A percentile compares a stretch with the other conserved stretches of the same genome.
Evolutionary conservation across 2,888 invertebrate species (phyloP).

Genomic region (Phanerotoma sp.): DNA sequence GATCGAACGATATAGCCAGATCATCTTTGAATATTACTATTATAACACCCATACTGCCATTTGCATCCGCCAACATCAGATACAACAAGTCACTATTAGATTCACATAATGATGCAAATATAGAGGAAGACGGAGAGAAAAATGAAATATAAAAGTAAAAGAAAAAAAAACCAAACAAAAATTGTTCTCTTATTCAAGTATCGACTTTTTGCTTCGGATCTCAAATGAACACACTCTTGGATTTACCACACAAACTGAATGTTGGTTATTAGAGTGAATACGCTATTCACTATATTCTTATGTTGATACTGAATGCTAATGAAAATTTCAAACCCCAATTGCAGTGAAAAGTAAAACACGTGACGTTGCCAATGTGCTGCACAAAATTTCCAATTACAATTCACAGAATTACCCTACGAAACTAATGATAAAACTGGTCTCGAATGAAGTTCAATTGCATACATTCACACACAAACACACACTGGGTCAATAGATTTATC

Average conservation of each 20-base stretch:
- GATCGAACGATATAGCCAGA: conserved; percentile 7
- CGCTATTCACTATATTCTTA: neutral
- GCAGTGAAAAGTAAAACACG: neutral
- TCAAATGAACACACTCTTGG: too few relatives aligned
- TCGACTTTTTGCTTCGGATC: too few relatives aligned
- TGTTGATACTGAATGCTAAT: conserved; percentile 1
- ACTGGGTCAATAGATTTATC: conserved; percentile 32
- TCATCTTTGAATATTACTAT: neutral
- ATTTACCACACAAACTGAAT: too few relatives aligned
- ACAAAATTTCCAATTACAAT: neutral
- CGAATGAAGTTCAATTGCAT: neutral
- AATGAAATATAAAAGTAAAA: too few relatives aligned
- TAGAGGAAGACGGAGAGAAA: too few relatives aligned
- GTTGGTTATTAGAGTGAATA: too few relatives aligned
- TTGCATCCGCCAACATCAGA: too few relatives aligned
- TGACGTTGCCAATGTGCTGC: neutral
- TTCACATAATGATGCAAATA: too few relatives aligned
- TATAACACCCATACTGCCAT: neutral
- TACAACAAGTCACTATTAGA: too few relatives aligned
- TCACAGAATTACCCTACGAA: neutral
- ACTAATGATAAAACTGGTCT: conserved; percentile 4
- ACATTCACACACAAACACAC: too few relatives aligned
- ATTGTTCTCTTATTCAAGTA: too few relatives aligned
- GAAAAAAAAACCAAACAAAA: too few relatives aligned
- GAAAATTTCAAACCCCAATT: neutral